These are phyloP conservation scores for Hypsibius dujardini DNA, from an alignment of 1,140 invertebrate genomes.

Conservation along the genomic window DNA sequence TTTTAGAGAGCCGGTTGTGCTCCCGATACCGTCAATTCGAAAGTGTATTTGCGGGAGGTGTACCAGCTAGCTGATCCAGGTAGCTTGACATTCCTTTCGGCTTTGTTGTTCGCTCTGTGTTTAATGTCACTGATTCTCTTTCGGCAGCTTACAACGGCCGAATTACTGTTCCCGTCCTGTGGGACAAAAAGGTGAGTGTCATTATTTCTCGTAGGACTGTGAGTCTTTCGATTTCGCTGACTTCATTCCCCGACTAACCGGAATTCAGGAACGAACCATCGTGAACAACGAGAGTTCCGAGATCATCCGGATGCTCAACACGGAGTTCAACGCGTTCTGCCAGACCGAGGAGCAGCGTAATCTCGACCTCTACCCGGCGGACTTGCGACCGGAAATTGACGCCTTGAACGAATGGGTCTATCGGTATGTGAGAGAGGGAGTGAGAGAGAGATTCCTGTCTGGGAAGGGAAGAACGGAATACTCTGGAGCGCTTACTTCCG, in stretches of 20 bases:
- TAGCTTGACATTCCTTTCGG: constrained; percentile 17
- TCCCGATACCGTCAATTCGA: constrained; percentile 28
- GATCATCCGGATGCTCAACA: constrained; percentile 31
- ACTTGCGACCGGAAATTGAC: constrained; percentile 27
- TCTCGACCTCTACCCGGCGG: constrained; percentile 29
- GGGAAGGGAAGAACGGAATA: background rate
- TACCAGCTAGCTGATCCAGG: constrained; percentile 27
- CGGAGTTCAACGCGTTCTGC: constrained; percentile 31
- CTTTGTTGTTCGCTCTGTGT: background rate
- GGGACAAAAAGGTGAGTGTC: constrained; percentile 26
- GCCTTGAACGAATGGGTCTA: constrained; percentile 30
- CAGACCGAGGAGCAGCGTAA: constrained; percentile 27
- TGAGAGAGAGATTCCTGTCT: no score
- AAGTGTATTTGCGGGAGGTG: constrained; percentile 26
- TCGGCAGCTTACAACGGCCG: constrained; percentile 26
- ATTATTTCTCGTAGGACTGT: background rate
- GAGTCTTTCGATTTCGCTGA: background rate
- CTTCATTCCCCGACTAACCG: background rate
- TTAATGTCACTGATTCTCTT: background rate
- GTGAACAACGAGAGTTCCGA: constrained; percentile 33
- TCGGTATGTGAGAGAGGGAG: constrained; percentile 23
- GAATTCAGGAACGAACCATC: constrained; percentile 25
- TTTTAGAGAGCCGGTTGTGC: constrained; percentile 27
- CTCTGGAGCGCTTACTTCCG: background rate
- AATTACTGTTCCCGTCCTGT: constrained; percentile 29